Evolutionary conservation across 2,113 vertebrate genomes (phyloP).

Genomic region (Pontoporia blainvillei): DNA sequence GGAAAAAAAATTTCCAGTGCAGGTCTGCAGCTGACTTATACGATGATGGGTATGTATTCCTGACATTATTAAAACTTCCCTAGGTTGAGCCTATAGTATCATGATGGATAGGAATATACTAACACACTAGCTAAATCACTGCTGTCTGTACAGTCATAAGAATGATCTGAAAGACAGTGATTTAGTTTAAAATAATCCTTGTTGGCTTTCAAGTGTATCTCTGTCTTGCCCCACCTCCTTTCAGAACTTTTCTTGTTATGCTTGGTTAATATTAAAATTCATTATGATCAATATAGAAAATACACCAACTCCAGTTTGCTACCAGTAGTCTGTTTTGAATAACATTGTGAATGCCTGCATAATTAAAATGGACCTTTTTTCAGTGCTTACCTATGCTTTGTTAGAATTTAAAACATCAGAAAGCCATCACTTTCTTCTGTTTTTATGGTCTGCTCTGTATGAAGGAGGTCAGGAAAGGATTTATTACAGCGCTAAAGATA

Average conservation of each 20-base stretch:
- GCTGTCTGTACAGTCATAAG: neutral
- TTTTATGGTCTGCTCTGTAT: conserved; percentile 19
- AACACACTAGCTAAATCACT: neutral
- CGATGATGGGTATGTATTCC: conserved; percentile 88
- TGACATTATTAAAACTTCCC: conserved; percentile 47
- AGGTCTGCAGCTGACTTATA: conserved; percentile 90
- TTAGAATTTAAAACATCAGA: conserved; percentile 34
- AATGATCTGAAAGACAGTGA: conserved; percentile 28
- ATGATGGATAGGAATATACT: neutral
- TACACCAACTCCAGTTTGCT: neutral
- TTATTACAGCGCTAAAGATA: neutral
- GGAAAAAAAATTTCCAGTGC: conserved; percentile 87
- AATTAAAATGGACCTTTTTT: neutral
- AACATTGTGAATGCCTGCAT: neutral
- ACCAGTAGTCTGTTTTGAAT: neutral
- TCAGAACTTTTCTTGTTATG: neutral
- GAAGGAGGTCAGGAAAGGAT: conserved; percentile 23
- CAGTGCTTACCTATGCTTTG: neutral
- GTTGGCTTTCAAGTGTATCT: neutral
- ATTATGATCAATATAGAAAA: neutral
- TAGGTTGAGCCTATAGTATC: neutral
- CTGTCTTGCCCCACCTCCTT: neutral
- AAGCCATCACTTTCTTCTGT: neutral
- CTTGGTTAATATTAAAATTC: conserved; percentile 41
- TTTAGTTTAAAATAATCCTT: conserved; percentile 16